These are phyloP conservation scores for Cassiopea xamachana DNA, from an alignment of 30 jellyfish, hydroid and myxozoan species.

Conservation along the genomic window DNA sequence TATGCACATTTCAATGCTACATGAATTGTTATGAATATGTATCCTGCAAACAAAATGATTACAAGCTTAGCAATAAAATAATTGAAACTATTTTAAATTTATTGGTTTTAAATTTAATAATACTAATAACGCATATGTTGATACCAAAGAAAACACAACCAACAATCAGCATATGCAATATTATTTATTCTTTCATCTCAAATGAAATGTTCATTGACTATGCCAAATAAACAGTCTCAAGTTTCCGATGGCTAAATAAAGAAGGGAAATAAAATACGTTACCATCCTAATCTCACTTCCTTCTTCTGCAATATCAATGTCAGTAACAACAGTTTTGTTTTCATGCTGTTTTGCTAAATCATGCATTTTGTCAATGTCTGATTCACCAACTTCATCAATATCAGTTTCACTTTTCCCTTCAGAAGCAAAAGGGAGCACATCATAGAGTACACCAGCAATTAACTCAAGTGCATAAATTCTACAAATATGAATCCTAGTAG, in stretches of 20 bases:
- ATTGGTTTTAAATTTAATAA: too few species aligned
- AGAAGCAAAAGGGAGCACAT: not conserved
- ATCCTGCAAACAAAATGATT: too few species aligned
- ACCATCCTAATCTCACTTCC: conserved; percentile 14
- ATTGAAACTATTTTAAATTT: too few species aligned
- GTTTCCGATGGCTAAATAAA: not conserved
- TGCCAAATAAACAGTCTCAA: not conserved
- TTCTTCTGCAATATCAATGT: conserved; percentile 76
- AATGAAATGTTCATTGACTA: not conserved
- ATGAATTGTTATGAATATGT: too few species aligned
- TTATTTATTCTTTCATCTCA: not conserved
- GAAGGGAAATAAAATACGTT: not conserved
- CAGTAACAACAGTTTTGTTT: conserved; percentile 77
- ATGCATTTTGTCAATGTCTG: conserved; percentile 62
- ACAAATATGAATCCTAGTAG: not conserved
- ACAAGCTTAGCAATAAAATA: too few species aligned
- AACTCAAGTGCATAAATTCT: not conserved
- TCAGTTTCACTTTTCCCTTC: conserved; percentile 77
- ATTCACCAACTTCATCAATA: conserved; percentile 89
- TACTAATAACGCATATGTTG: too few species aligned
- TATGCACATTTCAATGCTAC: too few species aligned
- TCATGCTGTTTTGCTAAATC: conserved; percentile 20
- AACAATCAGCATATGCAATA: too few species aligned
- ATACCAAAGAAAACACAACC: too few species aligned
- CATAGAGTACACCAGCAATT: not conserved